Percentiles rank a stretch among this genome's conserved stretches.
Evolutionary conservation across 1,140 invertebrate species (phyloP).

Genomic region (Heliconius congener): DNA sequence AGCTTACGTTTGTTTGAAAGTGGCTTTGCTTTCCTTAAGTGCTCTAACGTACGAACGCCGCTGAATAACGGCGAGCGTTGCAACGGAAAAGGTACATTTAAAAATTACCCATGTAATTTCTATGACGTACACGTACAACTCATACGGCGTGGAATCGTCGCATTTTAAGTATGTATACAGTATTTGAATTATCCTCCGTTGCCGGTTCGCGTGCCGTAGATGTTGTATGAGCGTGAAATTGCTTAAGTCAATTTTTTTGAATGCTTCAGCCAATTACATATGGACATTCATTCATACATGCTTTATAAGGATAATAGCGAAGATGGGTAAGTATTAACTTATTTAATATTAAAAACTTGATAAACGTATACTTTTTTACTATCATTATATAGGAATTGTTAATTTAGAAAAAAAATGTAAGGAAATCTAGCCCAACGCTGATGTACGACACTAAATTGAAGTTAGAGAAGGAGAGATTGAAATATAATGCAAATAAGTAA

Average conservation of each 20-base stretch:
- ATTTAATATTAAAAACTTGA: neutral
- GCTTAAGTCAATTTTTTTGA: slow-evolving; percentile 75
- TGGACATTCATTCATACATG: slow-evolving; percentile 50
- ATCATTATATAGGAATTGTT: too few relatives aligned
- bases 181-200: slow-evolving; percentile 60
- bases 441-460: too few relatives aligned
- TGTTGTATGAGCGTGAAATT: slow-evolving; percentile 59
- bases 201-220: slow-evolving; percentile 48
- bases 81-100: slow-evolving; percentile 73
- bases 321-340: neutral
- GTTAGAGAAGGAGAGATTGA: too few relatives aligned
- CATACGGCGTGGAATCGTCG: slow-evolving; percentile 44
- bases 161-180: slow-evolving; percentile 62
- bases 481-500: too few relatives aligned
- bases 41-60: slow-evolving; percentile 55
- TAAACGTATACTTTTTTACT: too few relatives aligned
- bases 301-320: neutral
- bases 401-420: too few relatives aligned
- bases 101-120: slow-evolving; percentile 74
- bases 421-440: too few relatives aligned
- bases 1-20: slow-evolving; percentile 74
- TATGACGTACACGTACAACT: slow-evolving; percentile 75
- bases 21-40: slow-evolving; percentile 71
- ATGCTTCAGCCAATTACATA: slow-evolving; percentile 63
- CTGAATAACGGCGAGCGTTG: slow-evolving; percentile 73